Evolutionary conservation across 2,113 vertebrate genomes (phyloP).

Genomic region (Laterallus jamaicensis): DNA sequence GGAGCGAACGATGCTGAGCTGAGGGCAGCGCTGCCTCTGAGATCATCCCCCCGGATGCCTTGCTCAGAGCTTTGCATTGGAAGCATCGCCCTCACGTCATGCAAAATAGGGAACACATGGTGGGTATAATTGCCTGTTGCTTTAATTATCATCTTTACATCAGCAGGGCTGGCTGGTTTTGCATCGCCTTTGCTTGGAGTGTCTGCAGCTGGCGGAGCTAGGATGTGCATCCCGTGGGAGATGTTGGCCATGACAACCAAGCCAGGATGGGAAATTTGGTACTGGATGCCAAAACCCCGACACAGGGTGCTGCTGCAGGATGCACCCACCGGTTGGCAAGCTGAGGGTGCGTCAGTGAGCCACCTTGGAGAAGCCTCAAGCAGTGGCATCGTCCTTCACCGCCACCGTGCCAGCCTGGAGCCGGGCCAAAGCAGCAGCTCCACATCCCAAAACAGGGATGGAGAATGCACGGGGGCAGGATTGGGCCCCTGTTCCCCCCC

Average conservation of each 20-base stretch:
- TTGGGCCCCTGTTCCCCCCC: neutral
- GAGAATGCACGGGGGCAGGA: neutral
- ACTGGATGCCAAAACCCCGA: neutral
- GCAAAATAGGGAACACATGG: neutral
- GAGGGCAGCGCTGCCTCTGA: neutral
- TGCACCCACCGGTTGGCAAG: neutral
- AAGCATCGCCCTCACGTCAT: neutral
- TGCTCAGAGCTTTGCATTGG: neutral
- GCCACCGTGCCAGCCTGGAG: neutral
- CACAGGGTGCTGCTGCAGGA: neutral
- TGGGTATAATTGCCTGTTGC: neutral
- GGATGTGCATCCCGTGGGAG: neutral
- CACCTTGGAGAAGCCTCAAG: neutral
- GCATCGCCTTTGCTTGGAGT: fast-evolving
- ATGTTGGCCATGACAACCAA: fast-evolving
- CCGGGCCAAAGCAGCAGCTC: neutral
- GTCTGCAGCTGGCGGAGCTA: neutral
- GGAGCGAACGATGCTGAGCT: neutral
- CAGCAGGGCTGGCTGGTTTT: neutral
- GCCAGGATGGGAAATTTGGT: neutral
- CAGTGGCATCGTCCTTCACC: neutral
- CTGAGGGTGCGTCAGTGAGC: no score
- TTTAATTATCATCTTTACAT: neutral
- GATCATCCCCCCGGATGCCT: neutral
- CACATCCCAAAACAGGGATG: neutral